phyloP scores from a whole-genome alignment of 2,888 invertebrate genomes.

The Microctonus brassicae region DNA sequence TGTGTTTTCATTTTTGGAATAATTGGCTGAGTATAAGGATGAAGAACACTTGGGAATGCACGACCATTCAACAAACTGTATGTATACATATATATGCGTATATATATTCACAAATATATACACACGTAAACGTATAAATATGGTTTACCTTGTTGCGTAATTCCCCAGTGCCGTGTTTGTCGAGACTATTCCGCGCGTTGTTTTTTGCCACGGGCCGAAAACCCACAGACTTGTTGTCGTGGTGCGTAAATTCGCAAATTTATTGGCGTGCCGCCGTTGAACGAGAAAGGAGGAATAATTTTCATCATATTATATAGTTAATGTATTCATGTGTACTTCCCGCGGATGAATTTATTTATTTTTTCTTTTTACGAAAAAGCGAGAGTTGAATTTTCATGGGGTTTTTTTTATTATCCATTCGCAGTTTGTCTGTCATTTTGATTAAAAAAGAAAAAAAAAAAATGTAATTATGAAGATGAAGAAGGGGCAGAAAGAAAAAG shows the following conservation, averaged over 20 bases:
- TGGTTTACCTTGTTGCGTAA: conserved; percentile 39
- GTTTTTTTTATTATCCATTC: background rate
- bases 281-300: conserved; percentile 11
- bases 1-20: conserved; percentile 14
- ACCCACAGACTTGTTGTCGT: conserved; percentile 32
- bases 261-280: conserved; percentile 36
- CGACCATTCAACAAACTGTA: conserved; percentile 1
- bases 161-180: conserved; percentile 28
- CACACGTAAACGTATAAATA: conserved; percentile 30
- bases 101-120: too few species aligned
- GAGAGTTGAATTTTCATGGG: background rate
- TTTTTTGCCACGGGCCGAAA: conserved; percentile 19
- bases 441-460: background rate
- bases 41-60: too few species aligned
- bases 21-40: conserved; percentile 19
- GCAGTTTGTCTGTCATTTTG: background rate
- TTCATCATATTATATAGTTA: background rate
- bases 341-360: conserved; percentile 5
- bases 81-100: conserved; percentile 17
- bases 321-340: background rate
- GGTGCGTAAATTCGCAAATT: conserved; percentile 47
- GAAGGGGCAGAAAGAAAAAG: conserved; percentile 1
- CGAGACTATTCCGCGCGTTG: conserved; percentile 19
- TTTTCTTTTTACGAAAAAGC: conserved; percentile 2
- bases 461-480: conserved; percentile 8